phyloP scores from a whole-genome alignment of 2,113 vertebrate genomes.

The Phalacrocorax carbo region DNA sequence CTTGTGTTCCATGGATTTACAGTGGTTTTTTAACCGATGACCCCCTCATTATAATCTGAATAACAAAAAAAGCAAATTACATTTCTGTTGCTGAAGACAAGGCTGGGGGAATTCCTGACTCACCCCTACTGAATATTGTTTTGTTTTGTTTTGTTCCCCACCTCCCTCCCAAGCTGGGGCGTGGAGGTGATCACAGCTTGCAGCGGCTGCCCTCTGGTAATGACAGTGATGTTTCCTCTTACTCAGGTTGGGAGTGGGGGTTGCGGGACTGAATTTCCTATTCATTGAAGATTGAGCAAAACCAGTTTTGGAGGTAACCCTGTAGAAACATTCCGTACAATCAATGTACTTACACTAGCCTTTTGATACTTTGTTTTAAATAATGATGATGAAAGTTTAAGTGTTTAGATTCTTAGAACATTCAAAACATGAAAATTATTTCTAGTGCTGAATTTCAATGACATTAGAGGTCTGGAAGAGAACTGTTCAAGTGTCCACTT shows the following conservation, averaged over 20 bases:
- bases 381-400: not conserved
- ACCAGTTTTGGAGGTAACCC: not conserved
- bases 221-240: not conserved
- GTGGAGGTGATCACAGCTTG: not conserved
- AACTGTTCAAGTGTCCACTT: not conserved
- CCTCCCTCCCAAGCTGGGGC: not conserved
- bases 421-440: not conserved
- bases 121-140: not conserved
- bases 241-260: accelerated
- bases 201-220: not conserved
- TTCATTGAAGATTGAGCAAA: not conserved
- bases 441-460: not conserved
- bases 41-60: not conserved
- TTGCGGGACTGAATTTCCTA: not conserved
- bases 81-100: not conserved
- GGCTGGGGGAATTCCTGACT: not conserved
- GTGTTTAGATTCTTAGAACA: not conserved
- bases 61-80: not conserved
- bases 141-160: not conserved
- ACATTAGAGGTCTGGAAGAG: not conserved
- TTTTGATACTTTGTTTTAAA: not conserved
- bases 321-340: not conserved
- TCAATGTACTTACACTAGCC: not conserved
- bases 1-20: not conserved
- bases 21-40: not conserved